A percentile compares a stretch with the other conserved stretches of the same genome.
These are phyloP conservation scores for Hemicrepidius hirtus DNA, from an alignment of 2,888 invertebrate species.

Conservation along the genomic window DNA sequence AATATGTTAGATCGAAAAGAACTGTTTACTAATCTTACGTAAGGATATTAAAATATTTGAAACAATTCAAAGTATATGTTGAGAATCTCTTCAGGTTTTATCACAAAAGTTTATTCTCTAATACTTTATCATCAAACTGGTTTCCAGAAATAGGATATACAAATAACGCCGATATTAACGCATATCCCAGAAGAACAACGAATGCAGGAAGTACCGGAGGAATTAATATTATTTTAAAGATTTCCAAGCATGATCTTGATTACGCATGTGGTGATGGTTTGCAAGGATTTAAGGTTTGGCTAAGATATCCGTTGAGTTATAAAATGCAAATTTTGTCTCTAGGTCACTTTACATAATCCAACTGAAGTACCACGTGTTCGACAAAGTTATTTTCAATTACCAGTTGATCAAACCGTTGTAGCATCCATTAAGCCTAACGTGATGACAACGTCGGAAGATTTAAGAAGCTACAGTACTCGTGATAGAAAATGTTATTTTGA, in stretches of 20 bases:
- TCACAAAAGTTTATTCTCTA: too few species aligned
- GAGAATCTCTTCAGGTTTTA: too few species aligned
- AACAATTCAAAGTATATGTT: too few species aligned
- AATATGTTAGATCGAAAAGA: too few species aligned
- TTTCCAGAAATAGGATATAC: conserved; percentile 80
- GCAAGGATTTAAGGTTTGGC: conserved; percentile 41
- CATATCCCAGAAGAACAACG: conserved; percentile 81
- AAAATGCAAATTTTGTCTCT: too few species aligned
- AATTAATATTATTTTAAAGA: conserved; percentile 77
- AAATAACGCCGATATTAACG: conserved; percentile 72
- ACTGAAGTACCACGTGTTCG: too few species aligned
- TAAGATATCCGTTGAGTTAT: too few species aligned
- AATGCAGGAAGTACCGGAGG: conserved; percentile 81
- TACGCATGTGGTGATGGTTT: conserved; percentile 75
- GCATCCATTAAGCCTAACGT: conserved; percentile 84
- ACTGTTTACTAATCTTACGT: too few species aligned
- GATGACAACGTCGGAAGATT: conserved; percentile 82
- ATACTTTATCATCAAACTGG: conserved; percentile 73
- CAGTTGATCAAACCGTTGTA: conserved; percentile 81
- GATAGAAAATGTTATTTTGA: conserved; percentile 83
- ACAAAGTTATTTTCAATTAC: conserved; percentile 83
- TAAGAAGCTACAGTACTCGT: conserved; percentile 78
- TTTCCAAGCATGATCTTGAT: conserved; percentile 78
- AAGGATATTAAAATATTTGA: too few species aligned
- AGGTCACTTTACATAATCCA: too few species aligned